A percentile compares a stretch with the other conserved stretches of the same genome.
These are phyloP conservation scores for Onychomys torridus DNA, from an alignment of 2,797 vertebrate species.

Conservation along the genomic window DNA sequence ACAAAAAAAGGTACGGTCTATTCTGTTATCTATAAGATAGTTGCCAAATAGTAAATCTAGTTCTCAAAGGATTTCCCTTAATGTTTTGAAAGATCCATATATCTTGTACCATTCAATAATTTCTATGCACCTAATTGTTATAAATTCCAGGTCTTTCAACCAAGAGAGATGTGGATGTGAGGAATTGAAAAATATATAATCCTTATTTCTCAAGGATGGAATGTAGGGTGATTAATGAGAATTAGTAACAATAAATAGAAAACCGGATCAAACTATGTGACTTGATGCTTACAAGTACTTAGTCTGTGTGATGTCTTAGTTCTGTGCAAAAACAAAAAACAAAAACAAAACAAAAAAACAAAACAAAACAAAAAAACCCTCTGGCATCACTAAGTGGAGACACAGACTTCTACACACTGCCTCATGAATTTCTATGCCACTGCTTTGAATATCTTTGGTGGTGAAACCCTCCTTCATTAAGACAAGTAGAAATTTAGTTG, in stretches of 20 bases:
- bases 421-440: not conserved
- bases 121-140: not conserved
- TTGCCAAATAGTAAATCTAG: slow-evolving; percentile 8
- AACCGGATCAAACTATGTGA: not conserved
- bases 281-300: not conserved
- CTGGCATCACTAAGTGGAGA: not conserved
- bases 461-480: not conserved
- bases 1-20: not conserved
- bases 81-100: slow-evolving; percentile 37
- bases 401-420: not conserved
- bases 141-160: slow-evolving; percentile 37
- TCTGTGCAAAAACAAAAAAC: not conserved
- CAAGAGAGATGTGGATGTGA: not conserved
- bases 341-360: too few relatives aligned
- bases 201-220: slow-evolving; percentile 25
- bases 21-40: slow-evolving; percentile 30
- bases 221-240: not conserved
- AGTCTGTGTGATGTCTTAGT: not conserved
- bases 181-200: not conserved
- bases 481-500: slow-evolving; percentile 8
- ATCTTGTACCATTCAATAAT: slow-evolving; percentile 17
- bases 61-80: slow-evolving; percentile 35
- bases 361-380: not conserved
- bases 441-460: not conserved
- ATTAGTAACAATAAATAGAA: slow-evolving; percentile 11